Percentiles rank a stretch among this genome's conserved stretches.
Conservation (phyloP, 2,888 invertebrate genomes). For the Endomychus coccineus region DNA sequence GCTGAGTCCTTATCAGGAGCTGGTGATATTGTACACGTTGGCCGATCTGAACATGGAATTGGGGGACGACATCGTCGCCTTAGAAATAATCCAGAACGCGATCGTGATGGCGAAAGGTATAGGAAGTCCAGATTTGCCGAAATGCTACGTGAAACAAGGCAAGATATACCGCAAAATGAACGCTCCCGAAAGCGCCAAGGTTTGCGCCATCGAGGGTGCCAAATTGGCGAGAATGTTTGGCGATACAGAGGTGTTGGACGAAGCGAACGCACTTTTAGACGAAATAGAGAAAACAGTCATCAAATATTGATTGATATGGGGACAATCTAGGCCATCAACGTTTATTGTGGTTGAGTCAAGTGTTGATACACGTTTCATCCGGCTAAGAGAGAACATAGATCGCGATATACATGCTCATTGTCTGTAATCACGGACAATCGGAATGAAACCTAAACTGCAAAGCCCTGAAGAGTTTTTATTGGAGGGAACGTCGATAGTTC, state of each 20-base stretch:
- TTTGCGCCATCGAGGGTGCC: constrained; percentile 38
- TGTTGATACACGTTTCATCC: too few species aligned
- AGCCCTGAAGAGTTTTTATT: too few species aligned
- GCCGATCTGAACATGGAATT: constrained; percentile 39
- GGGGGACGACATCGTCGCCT: constrained; percentile 40
- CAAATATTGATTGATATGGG: background rate
- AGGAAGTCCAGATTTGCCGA: constrained; percentile 43
- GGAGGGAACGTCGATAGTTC: too few species aligned
- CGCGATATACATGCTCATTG: too few species aligned
- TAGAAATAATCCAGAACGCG: constrained; percentile 41
- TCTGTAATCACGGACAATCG: too few species aligned
- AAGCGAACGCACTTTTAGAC: constrained; percentile 23
- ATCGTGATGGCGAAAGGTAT: constrained; percentile 42
- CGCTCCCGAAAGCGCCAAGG: constrained; percentile 34
- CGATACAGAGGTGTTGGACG: constrained; percentile 30
- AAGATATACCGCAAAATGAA: constrained; percentile 40
- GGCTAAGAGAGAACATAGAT: too few species aligned
- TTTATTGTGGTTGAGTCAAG: too few species aligned
- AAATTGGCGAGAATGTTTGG: constrained; percentile 36
- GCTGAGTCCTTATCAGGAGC: constrained; percentile 42
- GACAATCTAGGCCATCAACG: too few species aligned
- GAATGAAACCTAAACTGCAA: too few species aligned
- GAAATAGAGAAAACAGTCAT: constrained; percentile 1
- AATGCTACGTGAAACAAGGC: constrained; percentile 42
- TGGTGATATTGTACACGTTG: constrained; percentile 44